phyloP scores from a whole-genome alignment of 2,888 invertebrate species.

The Meteorus colon region DNA sequence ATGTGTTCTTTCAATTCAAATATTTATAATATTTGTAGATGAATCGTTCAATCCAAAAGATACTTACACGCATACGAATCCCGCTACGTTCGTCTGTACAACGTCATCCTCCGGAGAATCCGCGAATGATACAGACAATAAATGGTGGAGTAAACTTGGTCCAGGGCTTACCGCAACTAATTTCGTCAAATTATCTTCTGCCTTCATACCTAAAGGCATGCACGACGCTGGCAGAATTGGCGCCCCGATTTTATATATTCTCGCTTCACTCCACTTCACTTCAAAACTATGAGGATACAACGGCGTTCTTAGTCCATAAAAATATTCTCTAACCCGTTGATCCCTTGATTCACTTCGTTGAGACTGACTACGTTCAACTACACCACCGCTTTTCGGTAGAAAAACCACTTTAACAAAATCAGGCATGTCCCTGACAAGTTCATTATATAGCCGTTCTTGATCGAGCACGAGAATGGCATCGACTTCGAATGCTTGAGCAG shows the following conservation, averaged over 20 bases:
- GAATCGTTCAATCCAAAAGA: neutral
- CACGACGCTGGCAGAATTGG: constrained; percentile 95
- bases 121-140: constrained; percentile 92
- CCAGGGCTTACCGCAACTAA: constrained; percentile 87
- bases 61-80: constrained; percentile 94
- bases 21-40: neutral
- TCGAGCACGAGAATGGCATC: constrained; percentile 96
- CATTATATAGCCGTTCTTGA: constrained; percentile 96
- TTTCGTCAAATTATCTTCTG: constrained; percentile 92
- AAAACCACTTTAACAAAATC: constrained; percentile 92
- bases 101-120: constrained; percentile 88
- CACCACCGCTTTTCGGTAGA: constrained; percentile 97
- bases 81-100: constrained; percentile 89
- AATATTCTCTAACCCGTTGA: constrained; percentile 91
- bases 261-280: constrained; percentile 91
- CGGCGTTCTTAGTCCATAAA: constrained; percentile 89
- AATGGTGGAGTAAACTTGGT: constrained; percentile 86
- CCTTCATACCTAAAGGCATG: constrained; percentile 96
- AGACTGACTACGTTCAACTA: constrained; percentile 87
- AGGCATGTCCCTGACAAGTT: constrained; percentile 94
- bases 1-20: too few relatives aligned
- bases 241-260: constrained; percentile 95
- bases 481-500: constrained; percentile 95
- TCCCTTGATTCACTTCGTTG: constrained; percentile 86
- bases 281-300: constrained; percentile 96